These are phyloP conservation scores for Hirudo medicinalis DNA, from an alignment of 1,140 invertebrate species.

Conservation along the genomic window DNA sequence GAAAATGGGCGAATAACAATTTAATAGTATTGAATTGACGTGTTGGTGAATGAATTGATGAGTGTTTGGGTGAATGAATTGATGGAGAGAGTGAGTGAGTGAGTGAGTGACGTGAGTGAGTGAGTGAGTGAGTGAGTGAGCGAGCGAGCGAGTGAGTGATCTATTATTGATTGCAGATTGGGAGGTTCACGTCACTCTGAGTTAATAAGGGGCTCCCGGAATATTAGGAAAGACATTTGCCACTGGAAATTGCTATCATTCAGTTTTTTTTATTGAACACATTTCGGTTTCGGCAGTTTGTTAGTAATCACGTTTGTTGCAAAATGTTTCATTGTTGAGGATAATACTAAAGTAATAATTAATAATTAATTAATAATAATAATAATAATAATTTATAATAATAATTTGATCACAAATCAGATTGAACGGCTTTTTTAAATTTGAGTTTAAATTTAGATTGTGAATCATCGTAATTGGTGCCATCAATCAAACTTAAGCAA, in stretches of 20 bases:
- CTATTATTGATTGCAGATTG: constrained; percentile 8
- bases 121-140: constrained; percentile 8
- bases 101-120: constrained; percentile 7
- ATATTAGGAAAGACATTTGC: neutral
- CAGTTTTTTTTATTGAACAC: no score
- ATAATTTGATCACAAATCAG: neutral
- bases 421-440: neutral
- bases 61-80: neutral
- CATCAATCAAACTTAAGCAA: no score
- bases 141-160: neutral
- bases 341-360: no score
- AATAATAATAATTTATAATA: neutral
- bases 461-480: neutral
- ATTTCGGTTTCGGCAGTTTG: no score
- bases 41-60: neutral
- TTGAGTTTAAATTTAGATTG: neutral
- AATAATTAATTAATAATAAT: neutral
- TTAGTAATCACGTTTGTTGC: no score
- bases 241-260: no score
- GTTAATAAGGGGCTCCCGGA: neutral
- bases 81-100: constrained; percentile 2
- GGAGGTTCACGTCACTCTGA: neutral
- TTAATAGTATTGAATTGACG: no score
- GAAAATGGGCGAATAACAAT: no score
- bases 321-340: no score